Evolutionary conservation across 2,888 invertebrate species (phyloP).

Genomic region (Danaus chrysippus): DNA sequence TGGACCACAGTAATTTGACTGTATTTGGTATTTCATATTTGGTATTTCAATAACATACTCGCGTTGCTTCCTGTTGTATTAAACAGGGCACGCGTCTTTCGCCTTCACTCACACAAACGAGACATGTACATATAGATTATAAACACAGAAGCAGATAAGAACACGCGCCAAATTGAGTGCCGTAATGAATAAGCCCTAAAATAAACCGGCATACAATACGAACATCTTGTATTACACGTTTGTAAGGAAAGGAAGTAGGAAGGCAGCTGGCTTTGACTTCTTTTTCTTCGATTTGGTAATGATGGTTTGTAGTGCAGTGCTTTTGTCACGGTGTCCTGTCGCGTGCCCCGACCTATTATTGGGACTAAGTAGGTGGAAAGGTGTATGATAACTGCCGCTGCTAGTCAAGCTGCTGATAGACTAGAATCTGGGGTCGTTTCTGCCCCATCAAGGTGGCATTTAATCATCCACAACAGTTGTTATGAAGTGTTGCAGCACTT

Average conservation of each 20-base stretch:
- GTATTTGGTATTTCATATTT: not conserved
- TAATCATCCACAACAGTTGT: constrained; percentile 7
- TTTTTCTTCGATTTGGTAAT: constrained; percentile 67
- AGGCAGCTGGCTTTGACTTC: constrained; percentile 71
- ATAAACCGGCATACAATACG: constrained; percentile 61
- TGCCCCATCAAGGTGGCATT: constrained; percentile 17
- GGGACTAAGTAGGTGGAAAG: constrained; percentile 70
- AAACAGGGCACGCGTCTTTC: constrained; percentile 39
- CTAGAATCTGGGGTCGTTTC: constrained; percentile 23
- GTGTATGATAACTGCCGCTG: constrained; percentile 67
- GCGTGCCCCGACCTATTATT: constrained; percentile 66
- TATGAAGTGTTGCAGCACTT: not conserved
- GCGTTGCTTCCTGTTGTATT: constrained; percentile 40
- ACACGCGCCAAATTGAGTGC: constrained; percentile 74
- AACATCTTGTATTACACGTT: constrained; percentile 74
- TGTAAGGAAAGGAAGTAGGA: constrained; percentile 74
- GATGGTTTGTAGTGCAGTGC: constrained; percentile 72
- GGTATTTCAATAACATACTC: not conserved
- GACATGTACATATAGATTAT: constrained; percentile 31
- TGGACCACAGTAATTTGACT: no score
- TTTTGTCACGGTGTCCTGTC: constrained; percentile 71
- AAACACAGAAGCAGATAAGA: constrained; percentile 63
- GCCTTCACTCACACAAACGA: constrained; percentile 41
- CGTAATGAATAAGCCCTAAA: constrained; percentile 73
- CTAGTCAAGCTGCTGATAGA: constrained; percentile 67